Base-by-base conservation (phyloP, 2,888 invertebrate genomes). In the Brenthis ino region DNA sequence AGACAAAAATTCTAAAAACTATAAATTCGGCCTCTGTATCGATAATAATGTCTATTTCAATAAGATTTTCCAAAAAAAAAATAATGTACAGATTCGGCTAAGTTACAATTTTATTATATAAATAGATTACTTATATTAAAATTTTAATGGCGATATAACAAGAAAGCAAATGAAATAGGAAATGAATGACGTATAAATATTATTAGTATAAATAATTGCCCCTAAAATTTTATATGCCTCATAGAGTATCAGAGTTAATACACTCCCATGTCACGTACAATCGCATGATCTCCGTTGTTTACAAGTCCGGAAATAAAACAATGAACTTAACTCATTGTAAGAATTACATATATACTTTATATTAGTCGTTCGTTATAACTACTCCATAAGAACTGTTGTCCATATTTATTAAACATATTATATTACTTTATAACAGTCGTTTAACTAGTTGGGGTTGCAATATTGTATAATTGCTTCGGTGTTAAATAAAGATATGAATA, bases 291-390 rank as follows among this genome's bases (percentile, higher is more conserved):
- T 28, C 43, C 14, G 4, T 20, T 64, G 56, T 50, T 61, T 61
- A 65, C 56, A 51, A 65, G 43, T 53, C 51, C 56, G 69, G 65
- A 65, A 69, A 61, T 61, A 33, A 69, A 69, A 65, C 65, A 69
- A 63, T 61, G 28, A 53, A 65, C 24, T 14, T 50, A 33, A 11
- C 6, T 55, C 61, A 55, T 63, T 69, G 64, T 57, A 65, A 67
- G 51, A 64, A 20, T n/a, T n/a, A n/a, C n/a, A n/a, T n/a, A n/a
- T n/a, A n/a, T n/a, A n/a, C n/a, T n/a, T 60, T 54, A 61, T 67
- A 67, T 50, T 63, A 67, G 43, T 54, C 61, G 63, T 67, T 69
- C 55, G 57, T 67, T 72, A 56, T 28, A 67, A 63, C 56, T 28
- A 16, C n/a, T 60, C 33, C 33, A 61, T 24, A 56, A 11, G 2